Evolutionary conservation across 2,797 vertebrate genomes (phyloP).

Genomic region (Petrocephalus schoutedeni): DNA sequence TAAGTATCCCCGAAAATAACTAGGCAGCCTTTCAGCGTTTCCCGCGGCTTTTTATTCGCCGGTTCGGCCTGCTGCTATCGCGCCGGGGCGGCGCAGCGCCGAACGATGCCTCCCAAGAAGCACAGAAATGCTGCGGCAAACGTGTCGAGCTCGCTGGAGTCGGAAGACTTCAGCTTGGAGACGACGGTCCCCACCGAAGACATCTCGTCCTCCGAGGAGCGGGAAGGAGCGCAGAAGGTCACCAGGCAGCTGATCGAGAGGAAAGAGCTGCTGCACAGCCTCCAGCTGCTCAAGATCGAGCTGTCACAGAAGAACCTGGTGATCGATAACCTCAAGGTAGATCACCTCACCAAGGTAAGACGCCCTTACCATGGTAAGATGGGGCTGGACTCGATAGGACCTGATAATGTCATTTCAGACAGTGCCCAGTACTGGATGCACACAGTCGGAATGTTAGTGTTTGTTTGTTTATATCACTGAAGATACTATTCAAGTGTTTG

Average conservation of each 20-base stretch:
- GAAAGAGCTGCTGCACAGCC: constrained; percentile 83
- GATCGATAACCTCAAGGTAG: constrained; percentile 91
- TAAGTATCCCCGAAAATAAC: neutral
- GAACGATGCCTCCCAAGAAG: constrained; percentile 73
- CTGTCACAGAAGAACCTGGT: constrained; percentile 87
- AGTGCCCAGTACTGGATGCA: neutral
- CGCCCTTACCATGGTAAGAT: neutral
- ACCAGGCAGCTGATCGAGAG: constrained; percentile 86
- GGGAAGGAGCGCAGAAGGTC: constrained; percentile 65
- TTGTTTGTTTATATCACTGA: neutral
- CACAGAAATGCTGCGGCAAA: constrained; percentile 64
- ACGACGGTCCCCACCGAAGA: constrained; percentile 91
- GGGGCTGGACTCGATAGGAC: too few species aligned
- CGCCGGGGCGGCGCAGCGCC: neutral
- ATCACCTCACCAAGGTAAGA: constrained; percentile 85
- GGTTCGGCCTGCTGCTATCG: neutral
- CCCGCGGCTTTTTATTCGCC: neutral
- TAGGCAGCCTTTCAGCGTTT: neutral
- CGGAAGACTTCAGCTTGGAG: constrained; percentile 93
- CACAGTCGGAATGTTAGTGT: neutral
- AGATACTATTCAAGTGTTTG: neutral
- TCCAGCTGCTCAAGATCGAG: constrained; percentile 88
- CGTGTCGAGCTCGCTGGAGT: constrained; percentile 87
- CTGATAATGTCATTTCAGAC: neutral
- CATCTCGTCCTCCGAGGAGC: constrained; percentile 83